Percentiles rank a stretch among this genome's conserved stretches.
Conservation (phyloP, 2,113 vertebrate genomes). For the Silurus meridionalis region DNA sequence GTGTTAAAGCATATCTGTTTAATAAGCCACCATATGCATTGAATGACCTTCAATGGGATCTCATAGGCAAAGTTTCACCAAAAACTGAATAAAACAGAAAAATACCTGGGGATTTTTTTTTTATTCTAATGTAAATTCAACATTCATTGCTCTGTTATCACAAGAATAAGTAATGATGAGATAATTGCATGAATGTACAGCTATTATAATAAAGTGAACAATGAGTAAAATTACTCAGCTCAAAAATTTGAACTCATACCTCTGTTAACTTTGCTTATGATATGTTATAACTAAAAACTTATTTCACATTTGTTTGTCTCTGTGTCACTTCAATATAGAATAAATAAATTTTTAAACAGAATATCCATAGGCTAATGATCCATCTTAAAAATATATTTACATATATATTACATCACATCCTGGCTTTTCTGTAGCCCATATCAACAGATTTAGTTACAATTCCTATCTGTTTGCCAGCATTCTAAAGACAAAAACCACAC, state of each 20-base stretch:
- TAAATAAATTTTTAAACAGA: neutral
- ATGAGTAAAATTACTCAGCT: neutral
- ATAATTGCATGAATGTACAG: neutral
- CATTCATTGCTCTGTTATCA: neutral
- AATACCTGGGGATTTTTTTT: neutral
- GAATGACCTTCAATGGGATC: neutral
- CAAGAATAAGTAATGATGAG: neutral
- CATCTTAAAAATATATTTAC: neutral
- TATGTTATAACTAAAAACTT: neutral
- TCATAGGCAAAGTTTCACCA: neutral
- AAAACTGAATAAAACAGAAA: neutral
- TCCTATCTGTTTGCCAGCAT: slow-evolving; percentile 16
- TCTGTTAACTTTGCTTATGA: neutral
- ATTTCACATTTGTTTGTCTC: neutral
- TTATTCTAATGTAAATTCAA: neutral
- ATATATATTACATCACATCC: slow-evolving; percentile 4
- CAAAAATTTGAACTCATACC: neutral
- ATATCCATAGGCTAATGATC: neutral
- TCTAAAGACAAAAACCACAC: neutral
- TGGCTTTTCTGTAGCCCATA: neutral
- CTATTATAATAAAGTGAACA: neutral
- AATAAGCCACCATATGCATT: neutral
- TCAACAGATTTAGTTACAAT: slow-evolving; percentile 14
- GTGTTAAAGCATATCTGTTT: neutral
- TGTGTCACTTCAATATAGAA: neutral